Conservation (phyloP, 2,797 vertebrate genomes). For the Thunnus albacares region DNA sequence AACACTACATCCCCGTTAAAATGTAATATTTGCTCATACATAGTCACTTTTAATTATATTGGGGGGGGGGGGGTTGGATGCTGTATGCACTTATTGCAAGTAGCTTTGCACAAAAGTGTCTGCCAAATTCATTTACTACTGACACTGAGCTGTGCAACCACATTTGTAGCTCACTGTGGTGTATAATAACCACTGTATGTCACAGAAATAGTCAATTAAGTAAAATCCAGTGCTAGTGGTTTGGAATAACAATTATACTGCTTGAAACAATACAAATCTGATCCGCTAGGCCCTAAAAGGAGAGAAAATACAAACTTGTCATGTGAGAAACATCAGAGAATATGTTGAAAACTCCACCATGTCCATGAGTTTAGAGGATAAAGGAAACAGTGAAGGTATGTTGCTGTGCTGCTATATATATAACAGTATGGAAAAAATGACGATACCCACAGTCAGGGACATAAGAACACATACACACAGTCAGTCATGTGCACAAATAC, state of each 20-base stretch:
- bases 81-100: not conserved
- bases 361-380: slow-evolving; percentile 17
- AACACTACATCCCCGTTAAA: slow-evolving; percentile 3
- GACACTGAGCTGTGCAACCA: not conserved
- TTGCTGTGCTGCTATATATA: not conserved
- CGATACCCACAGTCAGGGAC: not conserved
- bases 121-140: not conserved
- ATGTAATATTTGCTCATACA: not conserved
- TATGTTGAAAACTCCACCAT: slow-evolving; percentile 3
- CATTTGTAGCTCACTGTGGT: not conserved
- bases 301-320: not conserved
- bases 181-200: not conserved
- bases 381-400: slow-evolving; percentile 5
- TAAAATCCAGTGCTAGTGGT: not conserved
- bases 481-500: not conserved
- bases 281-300: not conserved
- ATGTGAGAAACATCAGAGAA: not conserved
- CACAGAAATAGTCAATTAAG: not conserved
- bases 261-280: slow-evolving; percentile 6
- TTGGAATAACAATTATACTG: not conserved
- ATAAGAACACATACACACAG: not conserved
- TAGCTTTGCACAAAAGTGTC: not conserved
- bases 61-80: no score
- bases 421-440: not conserved
- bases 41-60: not conserved